phyloP scores from a whole-genome alignment of 1,140 invertebrate genomes.

The Sinella curviseta region DNA sequence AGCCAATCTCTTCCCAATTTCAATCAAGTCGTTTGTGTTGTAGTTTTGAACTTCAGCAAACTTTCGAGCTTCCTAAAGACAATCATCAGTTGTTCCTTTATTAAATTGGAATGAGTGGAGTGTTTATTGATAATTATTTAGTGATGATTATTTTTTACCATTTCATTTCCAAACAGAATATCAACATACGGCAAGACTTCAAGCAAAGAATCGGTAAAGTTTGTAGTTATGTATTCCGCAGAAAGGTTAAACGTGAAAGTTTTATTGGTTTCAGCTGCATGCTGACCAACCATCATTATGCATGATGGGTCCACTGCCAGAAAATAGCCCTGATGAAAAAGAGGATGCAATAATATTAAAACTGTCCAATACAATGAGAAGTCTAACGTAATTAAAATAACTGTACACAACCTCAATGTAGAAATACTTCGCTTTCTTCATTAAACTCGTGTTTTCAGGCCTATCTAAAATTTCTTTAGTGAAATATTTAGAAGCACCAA shows the following conservation, averaged over 20 bases:
- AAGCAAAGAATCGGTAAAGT: conserved; percentile 81
- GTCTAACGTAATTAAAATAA: too few relatives aligned
- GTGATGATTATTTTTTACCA: too few relatives aligned
- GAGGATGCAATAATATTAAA: too few relatives aligned
- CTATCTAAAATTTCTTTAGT: conserved; percentile 80
- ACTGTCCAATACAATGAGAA: too few relatives aligned
- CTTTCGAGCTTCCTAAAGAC: conserved; percentile 80
- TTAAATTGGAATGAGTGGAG: too few relatives aligned
- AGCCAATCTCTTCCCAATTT: conserved; percentile 80
- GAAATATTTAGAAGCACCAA: conserved; percentile 93
- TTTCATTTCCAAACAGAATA: conserved; percentile 94
- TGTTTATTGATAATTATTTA: too few relatives aligned
- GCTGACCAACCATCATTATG: conserved; percentile 78
- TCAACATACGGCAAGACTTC: conserved; percentile 88
- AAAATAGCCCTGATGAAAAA: conserved; percentile 76
- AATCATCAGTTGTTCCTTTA: too few relatives aligned
- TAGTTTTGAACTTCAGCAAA: conserved; percentile 80
- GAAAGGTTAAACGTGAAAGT: conserved; percentile 91
- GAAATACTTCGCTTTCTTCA: conserved; percentile 79
- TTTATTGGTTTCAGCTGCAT: conserved; percentile 72
- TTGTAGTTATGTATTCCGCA: conserved; percentile 91
- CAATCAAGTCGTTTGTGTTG: conserved; percentile 70
- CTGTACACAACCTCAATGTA: conserved; percentile 95
- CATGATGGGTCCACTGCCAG: conserved; percentile 88
- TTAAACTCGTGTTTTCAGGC: conserved; percentile 70